Percentiles rank a stretch among this genome's conserved stretches.
Evolutionary conservation across 1,140 invertebrate species (phyloP).

Genomic region (Cotesia chilonis): DNA sequence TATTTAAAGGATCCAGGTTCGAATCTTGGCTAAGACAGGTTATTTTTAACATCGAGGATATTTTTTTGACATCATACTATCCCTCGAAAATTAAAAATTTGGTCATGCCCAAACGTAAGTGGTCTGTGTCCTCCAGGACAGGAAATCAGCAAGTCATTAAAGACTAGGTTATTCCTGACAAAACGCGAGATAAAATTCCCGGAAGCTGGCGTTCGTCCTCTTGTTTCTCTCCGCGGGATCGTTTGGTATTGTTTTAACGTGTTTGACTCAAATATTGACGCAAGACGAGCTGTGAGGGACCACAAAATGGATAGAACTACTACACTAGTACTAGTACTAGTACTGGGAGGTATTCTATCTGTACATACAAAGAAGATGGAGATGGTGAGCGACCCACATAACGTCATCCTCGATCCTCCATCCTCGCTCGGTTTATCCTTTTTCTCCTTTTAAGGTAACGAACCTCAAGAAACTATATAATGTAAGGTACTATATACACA

Average conservation of each 20-base stretch:
- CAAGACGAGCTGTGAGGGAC: slow-evolving; percentile 52
- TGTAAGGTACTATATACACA: slow-evolving; percentile 41
- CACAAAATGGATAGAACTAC: neutral
- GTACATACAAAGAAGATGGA: neutral
- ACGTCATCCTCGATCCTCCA: slow-evolving; percentile 25
- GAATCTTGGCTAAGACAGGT: no score
- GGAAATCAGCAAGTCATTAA: slow-evolving; percentile 31
- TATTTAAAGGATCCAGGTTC: no score
- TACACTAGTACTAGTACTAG: neutral
- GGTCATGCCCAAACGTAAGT: neutral
- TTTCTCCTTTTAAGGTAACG: slow-evolving; percentile 40
- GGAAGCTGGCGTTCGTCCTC: slow-evolving; percentile 58
- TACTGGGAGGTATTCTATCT: no score
- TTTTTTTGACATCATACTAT: no score
- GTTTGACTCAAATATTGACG: slow-evolving; percentile 68
- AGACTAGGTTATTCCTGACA: slow-evolving; percentile 47
- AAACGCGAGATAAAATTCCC: slow-evolving; percentile 64
- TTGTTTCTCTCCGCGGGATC: slow-evolving; percentile 56
- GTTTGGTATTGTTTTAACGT: slow-evolving; percentile 66
- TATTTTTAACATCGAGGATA: no score
- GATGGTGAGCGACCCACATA: slow-evolving; percentile 35
- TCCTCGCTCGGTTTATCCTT: slow-evolving; percentile 26
- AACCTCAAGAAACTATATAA: slow-evolving; percentile 31
- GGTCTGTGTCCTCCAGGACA: neutral
- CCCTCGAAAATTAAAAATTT: no score